A percentile compares a stretch with the other conserved stretches of the same genome.
phyloP scores from a whole-genome alignment of 2,113 vertebrate species.

The Sapajus apella region DNA sequence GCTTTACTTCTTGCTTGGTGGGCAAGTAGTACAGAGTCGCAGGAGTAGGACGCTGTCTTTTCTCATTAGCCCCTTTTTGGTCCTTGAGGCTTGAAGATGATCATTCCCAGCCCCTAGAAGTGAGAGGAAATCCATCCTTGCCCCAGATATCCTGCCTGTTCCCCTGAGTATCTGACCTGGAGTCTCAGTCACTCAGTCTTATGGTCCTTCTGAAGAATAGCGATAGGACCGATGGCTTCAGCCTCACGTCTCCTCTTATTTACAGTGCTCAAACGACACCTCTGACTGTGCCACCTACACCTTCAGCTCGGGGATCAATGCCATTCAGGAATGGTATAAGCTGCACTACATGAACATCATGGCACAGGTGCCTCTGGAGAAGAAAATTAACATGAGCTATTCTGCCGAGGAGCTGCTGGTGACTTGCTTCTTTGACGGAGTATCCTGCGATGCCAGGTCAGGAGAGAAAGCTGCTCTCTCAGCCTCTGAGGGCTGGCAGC shows the following conservation, averaged over 20 bases:
- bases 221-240: background rate
- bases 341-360: slow-evolving; percentile 91
- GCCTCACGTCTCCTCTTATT: slow-evolving; percentile 6
- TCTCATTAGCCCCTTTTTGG: background rate
- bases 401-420: slow-evolving; percentile 86
- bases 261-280: slow-evolving; percentile 84
- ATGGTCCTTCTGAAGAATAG: accelerated
- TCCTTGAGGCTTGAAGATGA: background rate
- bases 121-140: background rate
- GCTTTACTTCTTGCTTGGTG: background rate
- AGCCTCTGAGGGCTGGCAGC: background rate
- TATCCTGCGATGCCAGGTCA: slow-evolving; percentile 88
- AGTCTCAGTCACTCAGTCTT: background rate
- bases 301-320: slow-evolving; percentile 88
- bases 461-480: slow-evolving; percentile 43
- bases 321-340: slow-evolving; percentile 90
- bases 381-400: slow-evolving; percentile 87
- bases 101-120: background rate
- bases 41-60: background rate
- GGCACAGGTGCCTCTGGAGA: slow-evolving; percentile 86
- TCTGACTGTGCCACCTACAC: slow-evolving; percentile 84
- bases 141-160: background rate
- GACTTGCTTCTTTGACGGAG: slow-evolving; percentile 87
- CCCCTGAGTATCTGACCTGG: background rate
- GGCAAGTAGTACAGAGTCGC: background rate